Evolutionary conservation across 2,113 vertebrate genomes (phyloP).

Genomic region (Copsychus sechellarum): DNA sequence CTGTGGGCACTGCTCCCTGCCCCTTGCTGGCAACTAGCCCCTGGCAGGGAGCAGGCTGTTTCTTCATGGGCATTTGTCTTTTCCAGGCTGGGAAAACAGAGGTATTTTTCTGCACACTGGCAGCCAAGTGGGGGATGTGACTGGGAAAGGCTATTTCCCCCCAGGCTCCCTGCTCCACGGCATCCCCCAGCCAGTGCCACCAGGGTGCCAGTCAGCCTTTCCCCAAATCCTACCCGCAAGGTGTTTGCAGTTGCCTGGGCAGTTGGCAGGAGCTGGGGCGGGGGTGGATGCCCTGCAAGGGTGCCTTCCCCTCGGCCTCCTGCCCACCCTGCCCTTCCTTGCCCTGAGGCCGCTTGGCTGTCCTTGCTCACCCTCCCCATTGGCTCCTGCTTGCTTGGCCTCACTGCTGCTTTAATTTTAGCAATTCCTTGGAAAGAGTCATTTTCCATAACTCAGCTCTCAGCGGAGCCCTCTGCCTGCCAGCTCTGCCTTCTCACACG

Average conservation of each 20-base stretch:
- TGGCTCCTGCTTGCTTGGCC: constrained; percentile 46
- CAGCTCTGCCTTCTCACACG: constrained; percentile 57
- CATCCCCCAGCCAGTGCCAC: neutral
- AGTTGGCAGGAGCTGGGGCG: accelerated
- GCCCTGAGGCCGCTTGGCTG: neutral
- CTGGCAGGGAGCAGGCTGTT: neutral
- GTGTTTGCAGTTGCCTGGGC: neutral
- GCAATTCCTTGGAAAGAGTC: constrained; percentile 69
- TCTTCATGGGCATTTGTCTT: neutral
- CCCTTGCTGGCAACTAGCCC: neutral
- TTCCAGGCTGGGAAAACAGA: neutral
- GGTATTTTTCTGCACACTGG: neutral
- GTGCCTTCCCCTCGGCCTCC: neutral
- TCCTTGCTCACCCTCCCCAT: constrained; percentile 34
- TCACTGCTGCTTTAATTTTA: constrained; percentile 41
- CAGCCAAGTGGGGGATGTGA: neutral
- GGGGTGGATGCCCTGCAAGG: neutral
- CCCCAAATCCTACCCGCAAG: accelerated
- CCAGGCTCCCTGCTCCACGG: accelerated
- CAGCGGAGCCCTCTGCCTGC: constrained; percentile 43
- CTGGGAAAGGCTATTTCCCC: neutral
- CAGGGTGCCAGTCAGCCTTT: neutral
- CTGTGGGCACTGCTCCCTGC: accelerated
- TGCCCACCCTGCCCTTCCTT: constrained; percentile 37
- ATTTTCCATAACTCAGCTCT: constrained; percentile 66